Conservation (phyloP, 2,888 invertebrate species). For the Sclerodermus sp. region DNA sequence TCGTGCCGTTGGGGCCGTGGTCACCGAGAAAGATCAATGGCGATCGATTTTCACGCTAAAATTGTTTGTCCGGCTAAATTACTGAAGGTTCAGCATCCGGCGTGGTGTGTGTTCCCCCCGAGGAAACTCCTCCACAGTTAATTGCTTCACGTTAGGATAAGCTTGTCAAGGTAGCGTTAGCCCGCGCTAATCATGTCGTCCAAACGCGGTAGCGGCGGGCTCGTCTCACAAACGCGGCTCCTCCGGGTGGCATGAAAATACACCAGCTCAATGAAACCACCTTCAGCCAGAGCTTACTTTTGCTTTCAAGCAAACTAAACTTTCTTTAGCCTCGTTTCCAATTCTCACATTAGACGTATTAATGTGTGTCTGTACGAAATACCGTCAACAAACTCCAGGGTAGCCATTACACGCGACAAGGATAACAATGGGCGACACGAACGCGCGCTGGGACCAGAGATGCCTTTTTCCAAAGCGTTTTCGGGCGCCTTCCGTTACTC, state of each 20-base stretch:
- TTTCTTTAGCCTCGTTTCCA: background rate
- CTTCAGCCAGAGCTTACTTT: background rate
- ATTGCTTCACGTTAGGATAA: conserved; percentile 12
- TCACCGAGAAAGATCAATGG: conserved; percentile 32
- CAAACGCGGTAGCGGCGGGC: conserved; percentile 17
- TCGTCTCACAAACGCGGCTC: conserved; percentile 3
- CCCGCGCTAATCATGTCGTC: conserved; percentile 45
- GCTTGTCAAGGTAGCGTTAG: conserved; percentile 44
- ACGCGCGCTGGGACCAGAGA: conserved; percentile 36
- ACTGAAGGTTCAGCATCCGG: no score
- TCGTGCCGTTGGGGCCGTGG: conserved; percentile 30
- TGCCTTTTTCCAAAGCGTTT: conserved; percentile 32
- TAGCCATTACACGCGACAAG: conserved; percentile 52
- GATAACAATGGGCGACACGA: conserved; percentile 51
- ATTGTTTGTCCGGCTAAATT: background rate
- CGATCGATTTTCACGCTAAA: conserved; percentile 24
- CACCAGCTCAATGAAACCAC: conserved; percentile 23
- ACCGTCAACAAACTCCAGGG: conserved; percentile 48
- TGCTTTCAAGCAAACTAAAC: background rate
- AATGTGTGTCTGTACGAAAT: conserved; percentile 32
- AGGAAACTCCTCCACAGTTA: background rate
- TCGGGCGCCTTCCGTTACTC: conserved; percentile 28
- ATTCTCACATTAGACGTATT: conserved; percentile 23
- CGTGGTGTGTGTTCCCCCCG: background rate
- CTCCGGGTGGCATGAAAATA: conserved; percentile 24